Evolutionary conservation across 2,888 invertebrate species (phyloP), one percentile per base, ranked within the genome.

Genomic region (Idaea aversata): DNA sequence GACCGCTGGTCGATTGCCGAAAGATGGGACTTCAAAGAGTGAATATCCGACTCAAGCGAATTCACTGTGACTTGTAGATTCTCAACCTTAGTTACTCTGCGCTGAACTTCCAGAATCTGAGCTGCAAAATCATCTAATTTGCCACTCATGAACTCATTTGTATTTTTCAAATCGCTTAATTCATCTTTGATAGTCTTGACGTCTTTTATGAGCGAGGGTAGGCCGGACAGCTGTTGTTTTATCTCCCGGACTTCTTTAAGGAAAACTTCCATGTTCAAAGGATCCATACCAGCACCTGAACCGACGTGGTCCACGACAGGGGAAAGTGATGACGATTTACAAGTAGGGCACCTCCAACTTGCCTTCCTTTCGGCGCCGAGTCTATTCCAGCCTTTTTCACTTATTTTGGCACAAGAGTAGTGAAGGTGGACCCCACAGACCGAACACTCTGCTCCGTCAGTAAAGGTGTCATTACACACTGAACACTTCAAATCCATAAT

Each of bases 241-340:
- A 73, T 6, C 2, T 71, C 70, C 3, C 69, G 67, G 15, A 76
- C 60, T 61, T 75, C 72, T 10, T 63, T 61, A 0, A 76, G 62
- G 4, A 75, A 67, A 0, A 57, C 38, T 3, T 74, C 72, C 6
- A 70, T 16, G 1, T 70, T 62, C 0, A 59, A 59, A 7, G 65
- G 64, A 15, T 64, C 59, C 16, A 36, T 6, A 15, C 15, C 25
- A 38, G 38, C 38, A 38, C 38, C 4, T 13, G 38, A 38, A 38
- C 7, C 38, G 38, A 38, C 38, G 38, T 38, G 63, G n/a, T 64
- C 59, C n/a, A 36, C 7, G 7, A 15, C 25, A 34, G 65, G 47
- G 1, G 67, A n/a, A 2, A 63, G 63, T 5, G 63, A 65, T 5
- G 67, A 16, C 3, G 38, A 10, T 15, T 61, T 65, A 61, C 72